Evolutionary conservation across 2,888 invertebrate species (phyloP).

Genomic region (Plagodis dolabraria): DNA sequence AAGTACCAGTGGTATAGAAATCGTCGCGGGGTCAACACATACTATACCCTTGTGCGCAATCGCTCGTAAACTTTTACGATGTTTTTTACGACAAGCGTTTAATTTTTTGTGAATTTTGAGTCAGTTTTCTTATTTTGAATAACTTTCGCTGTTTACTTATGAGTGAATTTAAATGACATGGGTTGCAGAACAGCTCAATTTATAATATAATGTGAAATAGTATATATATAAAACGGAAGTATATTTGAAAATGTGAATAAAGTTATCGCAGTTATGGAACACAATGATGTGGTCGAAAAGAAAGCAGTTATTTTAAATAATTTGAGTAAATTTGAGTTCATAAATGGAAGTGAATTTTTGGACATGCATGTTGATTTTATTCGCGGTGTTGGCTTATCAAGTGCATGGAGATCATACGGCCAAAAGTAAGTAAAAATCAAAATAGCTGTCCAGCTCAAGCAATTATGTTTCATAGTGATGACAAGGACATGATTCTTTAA

Average conservation of each 20-base stretch:
- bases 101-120: background rate
- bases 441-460: too few relatives aligned
- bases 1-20: conserved; percentile 55
- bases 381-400: conserved; percentile 55
- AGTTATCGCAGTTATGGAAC: conserved; percentile 70
- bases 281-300: conserved; percentile 56
- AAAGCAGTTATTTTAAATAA: conserved; percentile 59
- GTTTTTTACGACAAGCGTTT: conserved; percentile 12
- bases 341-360: conserved; percentile 81
- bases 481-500: too few relatives aligned
- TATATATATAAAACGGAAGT: background rate
- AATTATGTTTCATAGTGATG: too few relatives aligned
- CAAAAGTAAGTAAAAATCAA: conserved; percentile 61
- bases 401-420: conserved; percentile 57
- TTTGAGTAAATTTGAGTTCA: conserved; percentile 54
- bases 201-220: background rate
- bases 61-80: conserved; percentile 59
- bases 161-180: conserved; percentile 14
- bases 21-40: conserved; percentile 44
- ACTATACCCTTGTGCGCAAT: conserved; percentile 20
- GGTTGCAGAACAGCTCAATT: conserved; percentile 3
- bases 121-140: background rate
- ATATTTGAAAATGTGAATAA: conserved; percentile 29
- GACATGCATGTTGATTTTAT: conserved; percentile 62
- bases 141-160: background rate